Percentiles rank a stretch among this genome's conserved stretches.
These are phyloP conservation scores for Lamprotornis superbus DNA, from an alignment of 2,113 vertebrate species.

Conservation along the genomic window DNA sequence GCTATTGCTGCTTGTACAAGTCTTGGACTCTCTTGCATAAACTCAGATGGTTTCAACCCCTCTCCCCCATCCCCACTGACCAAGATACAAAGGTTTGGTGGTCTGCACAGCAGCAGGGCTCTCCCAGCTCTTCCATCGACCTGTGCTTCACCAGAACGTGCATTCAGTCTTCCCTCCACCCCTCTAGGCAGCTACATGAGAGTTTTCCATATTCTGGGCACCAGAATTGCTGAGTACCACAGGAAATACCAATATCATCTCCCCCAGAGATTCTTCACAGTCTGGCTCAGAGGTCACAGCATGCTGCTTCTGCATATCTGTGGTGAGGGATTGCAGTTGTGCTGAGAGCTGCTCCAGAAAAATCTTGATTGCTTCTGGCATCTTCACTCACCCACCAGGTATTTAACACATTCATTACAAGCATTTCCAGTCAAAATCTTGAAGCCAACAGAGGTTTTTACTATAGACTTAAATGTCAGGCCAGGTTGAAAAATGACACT, in stretches of 20 bases:
- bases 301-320: neutral
- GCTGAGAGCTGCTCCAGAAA: neutral
- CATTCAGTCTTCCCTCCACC: neutral
- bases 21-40: neutral
- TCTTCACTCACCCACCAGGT: conserved; percentile 12
- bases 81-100: neutral
- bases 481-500: neutral
- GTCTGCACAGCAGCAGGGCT: accelerated
- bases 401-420: conserved; percentile 48
- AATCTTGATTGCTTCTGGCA: neutral
- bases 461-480: neutral
- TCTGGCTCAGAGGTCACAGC: neutral
- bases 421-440: neutral
- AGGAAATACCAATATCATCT: conserved; percentile 22
- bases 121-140: neutral
- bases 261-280: neutral
- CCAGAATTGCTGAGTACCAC: neutral
- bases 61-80: neutral
- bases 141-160: neutral
- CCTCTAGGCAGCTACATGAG: neutral
- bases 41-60: neutral
- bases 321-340: conserved; percentile 11
- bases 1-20: neutral
- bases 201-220: neutral
- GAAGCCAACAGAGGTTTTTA: neutral